Percentiles rank a stretch among this genome's conserved stretches.
These are phyloP conservation scores for Benitochromis conjunctus DNA, from an alignment of 2,113 vertebrate species.

Conservation along the genomic window DNA sequence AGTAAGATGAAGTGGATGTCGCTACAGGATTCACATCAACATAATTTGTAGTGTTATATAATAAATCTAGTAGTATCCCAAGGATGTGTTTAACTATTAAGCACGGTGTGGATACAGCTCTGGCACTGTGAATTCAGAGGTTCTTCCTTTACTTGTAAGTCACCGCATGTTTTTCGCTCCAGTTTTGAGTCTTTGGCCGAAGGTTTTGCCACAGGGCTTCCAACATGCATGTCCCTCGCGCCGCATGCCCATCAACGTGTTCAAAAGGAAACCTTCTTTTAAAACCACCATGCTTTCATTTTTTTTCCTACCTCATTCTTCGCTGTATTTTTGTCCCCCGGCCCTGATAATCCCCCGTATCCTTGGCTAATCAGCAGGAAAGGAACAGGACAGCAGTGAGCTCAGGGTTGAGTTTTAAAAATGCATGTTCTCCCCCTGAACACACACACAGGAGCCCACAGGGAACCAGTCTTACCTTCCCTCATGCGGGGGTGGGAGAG, in stretches of 20 bases:
- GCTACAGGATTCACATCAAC: background rate
- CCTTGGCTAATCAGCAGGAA: constrained; percentile 51
- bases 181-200: background rate
- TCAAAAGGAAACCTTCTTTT: constrained; percentile 35
- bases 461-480: constrained; percentile 3
- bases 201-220: background rate
- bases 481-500: background rate
- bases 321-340: background rate
- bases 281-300: background rate
- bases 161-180: background rate
- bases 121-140: background rate
- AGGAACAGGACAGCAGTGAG: constrained; percentile 5
- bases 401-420: constrained; percentile 45
- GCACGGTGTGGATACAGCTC: background rate
- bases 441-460: constrained; percentile 4
- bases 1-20: background rate
- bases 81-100: background rate
- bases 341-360: constrained; percentile 23
- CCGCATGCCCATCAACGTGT: constrained; percentile 18
- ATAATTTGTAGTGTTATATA: background rate
- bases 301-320: background rate
- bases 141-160: background rate
- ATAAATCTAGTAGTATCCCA: background rate
- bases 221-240: background rate
- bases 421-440: constrained; percentile 32